phyloP scores from a whole-genome alignment of 53 echinoderm and acorn worm genomes.

The Crossaster papposus region DNA sequence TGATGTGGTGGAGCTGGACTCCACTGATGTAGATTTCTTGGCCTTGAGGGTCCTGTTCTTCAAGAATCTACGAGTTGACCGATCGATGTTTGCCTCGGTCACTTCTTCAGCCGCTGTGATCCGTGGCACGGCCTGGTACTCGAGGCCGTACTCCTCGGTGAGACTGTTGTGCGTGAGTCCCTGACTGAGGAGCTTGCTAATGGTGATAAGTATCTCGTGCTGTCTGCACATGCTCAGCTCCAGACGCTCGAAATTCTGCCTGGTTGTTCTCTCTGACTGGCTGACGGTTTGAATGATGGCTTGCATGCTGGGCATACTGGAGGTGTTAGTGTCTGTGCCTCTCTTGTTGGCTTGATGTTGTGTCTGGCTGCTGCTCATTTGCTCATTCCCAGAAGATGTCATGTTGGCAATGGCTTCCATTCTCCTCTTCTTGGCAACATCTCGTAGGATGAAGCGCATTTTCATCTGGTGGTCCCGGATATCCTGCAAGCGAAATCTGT shows the following conservation, averaged over 20 bases:
- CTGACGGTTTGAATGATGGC: background rate
- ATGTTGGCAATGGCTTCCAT: background rate
- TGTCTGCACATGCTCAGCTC: slow-evolving; percentile 26
- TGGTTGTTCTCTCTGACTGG: slow-evolving; percentile 3
- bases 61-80: background rate
- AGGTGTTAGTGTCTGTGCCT: background rate
- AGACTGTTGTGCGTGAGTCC: background rate
- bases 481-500: slow-evolving; percentile 4
- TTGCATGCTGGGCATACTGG: background rate
- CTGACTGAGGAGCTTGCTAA: slow-evolving; percentile 26
- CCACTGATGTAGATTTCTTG: background rate
- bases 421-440: slow-evolving; percentile 30
- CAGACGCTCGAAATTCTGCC: background rate
- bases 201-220: slow-evolving; percentile 29
- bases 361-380: background rate
- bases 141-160: background rate
- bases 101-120: background rate
- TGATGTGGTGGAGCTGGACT: background rate
- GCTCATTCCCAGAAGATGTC: background rate
- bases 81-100: background rate
- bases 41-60: slow-evolving; percentile 11
- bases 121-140: background rate
- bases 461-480: slow-evolving; percentile 38
- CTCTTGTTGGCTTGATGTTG: background rate
- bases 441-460: slow-evolving; percentile 45